Evolutionary conservation across 1,140 invertebrate genomes (phyloP).

Genomic region (Drosophila simulans): DNA sequence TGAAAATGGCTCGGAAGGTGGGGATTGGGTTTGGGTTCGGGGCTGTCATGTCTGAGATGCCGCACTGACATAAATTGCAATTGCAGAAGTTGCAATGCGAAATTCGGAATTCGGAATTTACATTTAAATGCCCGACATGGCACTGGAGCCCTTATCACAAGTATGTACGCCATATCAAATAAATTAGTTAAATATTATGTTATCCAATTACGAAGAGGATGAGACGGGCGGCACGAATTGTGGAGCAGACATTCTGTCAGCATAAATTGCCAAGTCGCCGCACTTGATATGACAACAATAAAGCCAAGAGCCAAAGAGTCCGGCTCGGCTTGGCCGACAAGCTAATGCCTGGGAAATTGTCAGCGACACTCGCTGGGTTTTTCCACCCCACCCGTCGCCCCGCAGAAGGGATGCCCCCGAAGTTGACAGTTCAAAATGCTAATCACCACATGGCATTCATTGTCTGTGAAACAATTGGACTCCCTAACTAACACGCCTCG

Average conservation of each 20-base stretch:
- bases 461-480: conserved; percentile 80
- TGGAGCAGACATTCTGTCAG: conserved; percentile 55
- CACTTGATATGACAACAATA: conserved; percentile 74
- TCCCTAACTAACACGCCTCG: conserved; percentile 63
- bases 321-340: conserved; percentile 50
- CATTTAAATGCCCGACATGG: conserved; percentile 66
- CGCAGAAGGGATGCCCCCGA: conserved; percentile 8
- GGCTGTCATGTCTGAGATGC: conserved; percentile 37
- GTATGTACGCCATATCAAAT: conserved; percentile 60
- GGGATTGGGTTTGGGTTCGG: neutral
- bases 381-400: neutral
- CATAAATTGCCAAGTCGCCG: conserved; percentile 71
- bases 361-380: conserved; percentile 45
- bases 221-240: neutral
- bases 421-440: conserved; percentile 73
- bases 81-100: conserved; percentile 9
- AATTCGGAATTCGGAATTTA: conserved; percentile 57
- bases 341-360: conserved; percentile 61
- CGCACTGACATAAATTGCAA: conserved; percentile 68
- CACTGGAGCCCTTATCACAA: conserved; percentile 59
- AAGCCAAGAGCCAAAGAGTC: conserved; percentile 38
- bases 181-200: conserved; percentile 82
- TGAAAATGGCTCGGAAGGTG: neutral
- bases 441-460: conserved; percentile 82
- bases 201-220: conserved; percentile 60